Evolutionary conservation across 2,113 vertebrate species (phyloP), one percentile per base, ranked within the genome.

Genomic region (Ammodytes dubius): DNA sequence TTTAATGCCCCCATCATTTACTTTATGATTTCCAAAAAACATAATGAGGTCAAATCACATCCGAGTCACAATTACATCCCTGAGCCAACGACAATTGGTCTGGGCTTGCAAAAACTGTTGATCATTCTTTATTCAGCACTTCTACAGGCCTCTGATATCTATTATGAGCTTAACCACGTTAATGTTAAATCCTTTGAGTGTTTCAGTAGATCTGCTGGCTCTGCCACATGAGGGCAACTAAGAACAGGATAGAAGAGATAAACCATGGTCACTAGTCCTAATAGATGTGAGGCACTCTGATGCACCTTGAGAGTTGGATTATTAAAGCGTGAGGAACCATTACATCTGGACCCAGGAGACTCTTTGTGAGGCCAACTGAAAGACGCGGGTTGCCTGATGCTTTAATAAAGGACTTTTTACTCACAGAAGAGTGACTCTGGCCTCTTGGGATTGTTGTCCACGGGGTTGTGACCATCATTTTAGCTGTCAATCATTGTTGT

Each of bases 371-470:
- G 37, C 66, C 58, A 53, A 65, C 17, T 66, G 66, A 75, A 69
- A 83, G 65, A 49, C 70, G 67, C 13, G 15, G 50, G 54, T 82
- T 27, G 79, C 65, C 73, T 56, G 27, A 43, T 68, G 82, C 61
- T 75, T 81, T 85, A 71, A 83, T 79, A 67, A 86, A 79, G 47
- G 74, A 67, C 77, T 81, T 66, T 83, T 37, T 75, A 56, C 67
- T 81, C 19, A 56, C 27, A 61, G 70, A 53, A 67, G 39, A 79
- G 39, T 45, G 40, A 45, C 35, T 54, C 15, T 0, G 49, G 70
- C 7, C 74, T 65, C 80, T 49, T 58, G 70, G 80, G 77, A 54
- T 40, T 69, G 15, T 71, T 57, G 53, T 53, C 46, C 68, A 61
- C 60, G 9, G 54, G 58, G 58, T 35, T 85, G 54, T 81, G 80